Percentiles rank a stretch among this genome's conserved stretches.
phyloP scores from a whole-genome alignment of 2,888 invertebrate genomes.

The Apamea monoglypha region DNA sequence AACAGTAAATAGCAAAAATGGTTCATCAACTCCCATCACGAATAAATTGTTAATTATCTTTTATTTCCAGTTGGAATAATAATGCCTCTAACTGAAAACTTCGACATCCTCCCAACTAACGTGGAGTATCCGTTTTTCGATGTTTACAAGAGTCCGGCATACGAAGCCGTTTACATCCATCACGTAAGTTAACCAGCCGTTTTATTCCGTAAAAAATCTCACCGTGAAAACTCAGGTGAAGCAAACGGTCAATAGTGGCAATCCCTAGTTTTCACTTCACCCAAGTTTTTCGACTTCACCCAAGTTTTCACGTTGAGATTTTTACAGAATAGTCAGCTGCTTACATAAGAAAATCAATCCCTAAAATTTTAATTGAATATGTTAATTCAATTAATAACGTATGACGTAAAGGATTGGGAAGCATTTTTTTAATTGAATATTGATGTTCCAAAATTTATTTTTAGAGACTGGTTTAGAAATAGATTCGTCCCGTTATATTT shows the following conservation, averaged over 20 bases:
- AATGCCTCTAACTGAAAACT: constrained; percentile 86
- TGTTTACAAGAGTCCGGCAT: constrained; percentile 82
- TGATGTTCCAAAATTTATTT: constrained; percentile 6
- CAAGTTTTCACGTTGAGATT: too few species aligned
- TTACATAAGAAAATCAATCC: constrained; percentile 43
- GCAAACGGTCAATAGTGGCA: too few species aligned
- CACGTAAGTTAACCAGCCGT: constrained; percentile 78
- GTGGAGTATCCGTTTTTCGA: constrained; percentile 86
- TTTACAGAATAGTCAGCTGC: constrained; percentile 2
- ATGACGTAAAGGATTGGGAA: neutral
- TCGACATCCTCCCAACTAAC: constrained; percentile 86
- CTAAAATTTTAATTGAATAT: constrained; percentile 50
- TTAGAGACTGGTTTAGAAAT: neutral
- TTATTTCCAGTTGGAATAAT: constrained; percentile 83
- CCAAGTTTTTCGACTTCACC: too few species aligned
- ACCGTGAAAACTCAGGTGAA: too few species aligned
- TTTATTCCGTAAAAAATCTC: too few species aligned
- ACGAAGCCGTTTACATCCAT: constrained; percentile 82
- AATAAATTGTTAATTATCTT: neutral
- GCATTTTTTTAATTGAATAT: constrained; percentile 10
- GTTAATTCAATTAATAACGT: constrained; percentile 28
- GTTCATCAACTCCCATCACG: neutral
- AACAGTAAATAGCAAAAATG: neutral
- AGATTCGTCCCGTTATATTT: neutral
- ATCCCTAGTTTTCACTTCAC: too few species aligned